phyloP scores from a whole-genome alignment of 2,888 invertebrate species.

The Orthosia gracilis region DNA sequence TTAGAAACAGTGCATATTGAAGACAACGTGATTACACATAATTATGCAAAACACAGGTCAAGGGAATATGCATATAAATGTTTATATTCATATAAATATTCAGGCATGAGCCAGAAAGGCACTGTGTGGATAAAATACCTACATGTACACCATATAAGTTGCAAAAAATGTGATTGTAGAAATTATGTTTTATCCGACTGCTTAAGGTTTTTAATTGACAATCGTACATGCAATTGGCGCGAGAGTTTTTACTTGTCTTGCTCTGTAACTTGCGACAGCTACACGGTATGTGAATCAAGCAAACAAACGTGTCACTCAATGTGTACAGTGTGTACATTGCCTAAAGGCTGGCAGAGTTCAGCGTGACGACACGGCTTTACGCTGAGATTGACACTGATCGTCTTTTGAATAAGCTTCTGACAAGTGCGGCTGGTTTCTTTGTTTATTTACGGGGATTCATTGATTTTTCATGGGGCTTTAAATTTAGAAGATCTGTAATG shows the following conservation, averaged over 20 bases:
- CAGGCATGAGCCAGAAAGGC: background rate
- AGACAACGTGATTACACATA: background rate
- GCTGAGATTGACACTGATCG: slow-evolving; percentile 49
- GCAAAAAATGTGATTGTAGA: too few relatives aligned
- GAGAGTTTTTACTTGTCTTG: background rate
- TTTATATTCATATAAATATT: background rate
- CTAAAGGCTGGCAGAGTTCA: slow-evolving; percentile 12
- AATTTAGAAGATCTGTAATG: background rate
- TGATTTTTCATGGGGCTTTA: background rate
- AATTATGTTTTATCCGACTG: too few relatives aligned
- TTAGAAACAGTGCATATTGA: background rate
- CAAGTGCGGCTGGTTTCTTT: background rate
- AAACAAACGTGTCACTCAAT: slow-evolving; percentile 22
- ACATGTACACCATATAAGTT: too few relatives aligned
- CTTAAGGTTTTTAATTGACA: too few relatives aligned
- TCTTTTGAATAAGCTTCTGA: slow-evolving; percentile 17
- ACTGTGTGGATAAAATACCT: too few relatives aligned
- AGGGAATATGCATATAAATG: background rate
- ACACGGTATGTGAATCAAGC: slow-evolving; percentile 8
- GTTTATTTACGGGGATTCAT: slow-evolving; percentile 10
- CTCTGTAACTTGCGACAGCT: background rate
- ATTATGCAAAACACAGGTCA: background rate
- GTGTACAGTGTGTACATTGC: slow-evolving; percentile 1
- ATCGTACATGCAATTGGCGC: background rate
- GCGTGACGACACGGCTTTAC: slow-evolving; percentile 5